Evolutionary conservation across 1,140 invertebrate genomes (phyloP).

Genomic region (Lordiphosa collinella): DNA sequence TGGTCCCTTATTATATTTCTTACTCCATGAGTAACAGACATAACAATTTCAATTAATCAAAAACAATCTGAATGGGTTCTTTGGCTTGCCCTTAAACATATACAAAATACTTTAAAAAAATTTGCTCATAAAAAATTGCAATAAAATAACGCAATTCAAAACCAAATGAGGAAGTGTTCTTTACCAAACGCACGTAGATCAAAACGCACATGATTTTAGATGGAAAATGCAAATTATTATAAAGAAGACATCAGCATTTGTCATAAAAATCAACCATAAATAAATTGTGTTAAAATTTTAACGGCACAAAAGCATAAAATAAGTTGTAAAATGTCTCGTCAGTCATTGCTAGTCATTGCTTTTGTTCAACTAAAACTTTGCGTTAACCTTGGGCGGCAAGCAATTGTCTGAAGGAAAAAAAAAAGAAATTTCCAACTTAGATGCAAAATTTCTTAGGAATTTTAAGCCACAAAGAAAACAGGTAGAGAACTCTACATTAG

Average conservation of each 20-base stretch:
- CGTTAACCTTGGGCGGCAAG: constrained; percentile 1
- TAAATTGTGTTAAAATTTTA: background rate
- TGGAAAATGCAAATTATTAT: constrained; percentile 31
- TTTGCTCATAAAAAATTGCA: background rate
- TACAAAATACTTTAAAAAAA: too few species aligned
- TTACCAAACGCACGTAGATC: constrained; percentile 53
- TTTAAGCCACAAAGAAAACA: background rate
- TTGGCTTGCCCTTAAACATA: too few species aligned
- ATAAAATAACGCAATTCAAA: constrained; percentile 30
- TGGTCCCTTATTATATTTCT: too few species aligned
- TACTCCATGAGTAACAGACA: too few species aligned
- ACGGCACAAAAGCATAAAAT: too few species aligned
- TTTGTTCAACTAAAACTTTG: background rate
- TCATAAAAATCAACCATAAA: constrained; percentile 15
- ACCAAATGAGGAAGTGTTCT: constrained; percentile 29
- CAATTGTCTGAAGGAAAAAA: background rate
- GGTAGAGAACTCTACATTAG: constrained; percentile 8
- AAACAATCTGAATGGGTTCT: too few species aligned
- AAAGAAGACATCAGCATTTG: constrained; percentile 26
- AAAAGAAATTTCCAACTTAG: background rate
- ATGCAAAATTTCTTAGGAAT: constrained; percentile 10
- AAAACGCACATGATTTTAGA: constrained; percentile 49
- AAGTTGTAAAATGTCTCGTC: constrained; percentile 2
- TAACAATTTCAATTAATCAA: too few species aligned
- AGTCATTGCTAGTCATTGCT: constrained; percentile 3